Evolutionary conservation across 2,797 vertebrate species (phyloP).

Genomic region (Cyprinodon diabolis): DNA sequence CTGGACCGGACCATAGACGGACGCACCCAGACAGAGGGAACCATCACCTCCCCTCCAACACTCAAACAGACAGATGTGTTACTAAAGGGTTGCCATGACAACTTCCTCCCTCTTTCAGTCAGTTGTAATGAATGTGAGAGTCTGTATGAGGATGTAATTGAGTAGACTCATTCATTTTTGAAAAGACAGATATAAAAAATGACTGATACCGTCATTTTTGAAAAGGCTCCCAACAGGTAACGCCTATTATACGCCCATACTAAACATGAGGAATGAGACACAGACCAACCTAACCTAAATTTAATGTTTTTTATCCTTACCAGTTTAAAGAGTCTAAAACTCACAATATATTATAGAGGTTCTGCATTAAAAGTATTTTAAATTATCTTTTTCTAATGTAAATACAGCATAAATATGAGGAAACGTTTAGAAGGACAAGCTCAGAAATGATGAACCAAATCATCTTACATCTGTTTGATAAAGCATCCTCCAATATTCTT

Average conservation of each 20-base stretch:
- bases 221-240: too few species aligned
- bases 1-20: slow-evolving; percentile 15
- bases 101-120: slow-evolving; percentile 58
- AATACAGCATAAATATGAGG: neutral
- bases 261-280: too few species aligned
- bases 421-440: slow-evolving; percentile 1
- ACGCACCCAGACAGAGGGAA: slow-evolving; percentile 4
- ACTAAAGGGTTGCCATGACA: slow-evolving; percentile 80
- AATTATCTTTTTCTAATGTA: neutral
- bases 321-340: too few species aligned
- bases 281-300: too few species aligned
- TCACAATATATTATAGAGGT: neutral
- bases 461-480: too few species aligned
- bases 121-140: slow-evolving; percentile 38
- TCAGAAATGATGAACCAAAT: slow-evolving; percentile 5
- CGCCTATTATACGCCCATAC: too few species aligned
- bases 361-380: neutral
- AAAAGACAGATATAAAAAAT: too few species aligned
- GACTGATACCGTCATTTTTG: too few species aligned
- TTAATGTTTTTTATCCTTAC: too few species aligned
- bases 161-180: slow-evolving; percentile 47
- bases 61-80: slow-evolving; percentile 56
- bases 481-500: slow-evolving; percentile 12
- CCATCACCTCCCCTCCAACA: too few species aligned
- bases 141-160: slow-evolving; percentile 40